Base-by-base conservation (phyloP, 2,888 invertebrate genomes). In the Ormyrus pomaceus region DNA sequence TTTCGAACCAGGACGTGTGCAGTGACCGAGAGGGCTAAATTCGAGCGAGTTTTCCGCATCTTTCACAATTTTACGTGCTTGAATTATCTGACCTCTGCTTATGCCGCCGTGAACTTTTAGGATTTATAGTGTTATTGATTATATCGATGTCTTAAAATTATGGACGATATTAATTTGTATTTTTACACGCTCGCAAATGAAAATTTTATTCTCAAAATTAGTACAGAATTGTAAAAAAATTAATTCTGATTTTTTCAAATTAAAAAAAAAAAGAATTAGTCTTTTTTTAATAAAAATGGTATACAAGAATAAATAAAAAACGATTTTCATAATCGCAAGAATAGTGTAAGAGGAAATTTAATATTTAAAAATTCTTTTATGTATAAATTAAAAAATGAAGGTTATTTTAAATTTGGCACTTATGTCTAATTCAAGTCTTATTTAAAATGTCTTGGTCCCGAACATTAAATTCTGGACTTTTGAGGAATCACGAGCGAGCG, bases 361-460 rank as follows among this genome's bases (percentile, higher is more conserved):
- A 34, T 34, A 34, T 34, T 34, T 34, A 34, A 34, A 34, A 34
- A 34, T 34, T 34, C 4, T 34, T 3, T 34, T 34, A 34, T 34
- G 34, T 34, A 34, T 34, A 34, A 34, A 34, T 34, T 34, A 34
- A 34, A 34, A 66, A 61, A 11, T 59, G 9, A 62, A 73, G 19
- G 46, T 48, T 6, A 10, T 46, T 58, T 50, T 55, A 55, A 55
- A 62, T 73, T 78, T 78, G 78, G 78, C 78, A 78, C 78, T 78
- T 72, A 72, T 62, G 34, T 46, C 53, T 69, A 74, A 69, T 79
- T 62, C n/a, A 64, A 73, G 68, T 74, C 68, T 79, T 79, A 10
- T 61, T 11, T 65, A 13, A 64, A 5, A 58, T 74, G 53, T 62
- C 10, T 69, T 79, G 79, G 74, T 79, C 79, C 79, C 79, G 48